Conservation (phyloP, 2,113 vertebrate species). For the Prionailurus viverrinus region DNA sequence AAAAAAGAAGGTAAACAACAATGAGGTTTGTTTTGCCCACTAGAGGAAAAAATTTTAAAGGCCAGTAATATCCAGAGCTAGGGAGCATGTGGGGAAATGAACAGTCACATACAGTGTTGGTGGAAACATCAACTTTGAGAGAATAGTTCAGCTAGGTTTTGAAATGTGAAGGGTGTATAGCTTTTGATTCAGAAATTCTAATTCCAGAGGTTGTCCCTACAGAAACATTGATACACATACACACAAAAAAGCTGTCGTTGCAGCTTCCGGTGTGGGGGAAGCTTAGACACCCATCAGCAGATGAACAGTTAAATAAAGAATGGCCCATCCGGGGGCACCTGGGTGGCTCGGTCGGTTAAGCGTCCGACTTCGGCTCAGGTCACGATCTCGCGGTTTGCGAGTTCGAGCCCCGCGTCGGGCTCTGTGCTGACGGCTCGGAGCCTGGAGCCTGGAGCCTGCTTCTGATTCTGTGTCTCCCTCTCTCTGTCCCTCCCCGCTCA, state of each 20-base stretch:
- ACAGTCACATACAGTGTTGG: neutral
- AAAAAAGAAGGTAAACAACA: slow-evolving; percentile 65
- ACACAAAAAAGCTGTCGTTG: slow-evolving; percentile 16
- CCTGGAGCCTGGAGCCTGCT: too few species aligned
- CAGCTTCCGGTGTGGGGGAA: neutral
- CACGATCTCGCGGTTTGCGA: too few species aligned
- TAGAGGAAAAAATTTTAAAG: slow-evolving; percentile 44
- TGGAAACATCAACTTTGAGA: slow-evolving; percentile 37
- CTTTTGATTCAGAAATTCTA: slow-evolving; percentile 59
- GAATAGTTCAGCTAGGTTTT: slow-evolving; percentile 14
- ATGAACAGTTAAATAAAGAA: slow-evolving; percentile 51
- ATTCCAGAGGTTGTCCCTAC: slow-evolving; percentile 1
- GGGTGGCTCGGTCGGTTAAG: too few species aligned
- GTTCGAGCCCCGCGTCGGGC: too few species aligned
- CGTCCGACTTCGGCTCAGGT: too few species aligned
- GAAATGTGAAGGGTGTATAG: slow-evolving; percentile 28
- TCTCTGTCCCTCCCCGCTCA: too few species aligned
- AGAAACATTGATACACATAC: slow-evolving; percentile 20
- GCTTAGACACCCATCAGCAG: neutral
- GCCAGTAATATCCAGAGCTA: slow-evolving; percentile 41
- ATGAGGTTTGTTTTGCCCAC: slow-evolving; percentile 57
- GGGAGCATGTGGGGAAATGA: slow-evolving; percentile 51
- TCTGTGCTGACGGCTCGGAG: too few species aligned
- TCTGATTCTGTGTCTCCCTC: too few species aligned
- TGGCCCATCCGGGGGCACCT: neutral